Evolutionary conservation across 2,113 vertebrate species (phyloP).

Genomic region (Oplegnathus fasciatus): DNA sequence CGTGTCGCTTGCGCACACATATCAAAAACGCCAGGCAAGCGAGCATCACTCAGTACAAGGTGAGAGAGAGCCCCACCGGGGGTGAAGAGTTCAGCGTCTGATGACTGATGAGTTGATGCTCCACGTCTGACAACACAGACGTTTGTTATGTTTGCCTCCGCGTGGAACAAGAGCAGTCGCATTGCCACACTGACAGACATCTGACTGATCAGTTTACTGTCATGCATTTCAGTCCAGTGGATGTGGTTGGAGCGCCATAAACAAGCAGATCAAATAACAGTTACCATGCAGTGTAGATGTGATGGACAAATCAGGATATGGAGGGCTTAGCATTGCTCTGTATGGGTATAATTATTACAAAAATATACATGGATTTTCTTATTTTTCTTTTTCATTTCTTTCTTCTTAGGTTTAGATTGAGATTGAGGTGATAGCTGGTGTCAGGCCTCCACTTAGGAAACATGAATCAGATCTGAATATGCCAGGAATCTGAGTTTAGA

Average conservation of each 20-base stretch:
- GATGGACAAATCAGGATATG: neutral
- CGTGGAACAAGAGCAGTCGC: neutral
- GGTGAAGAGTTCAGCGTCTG: conserved; percentile 24
- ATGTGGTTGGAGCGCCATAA: neutral
- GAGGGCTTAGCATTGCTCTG: neutral
- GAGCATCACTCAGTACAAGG: neutral
- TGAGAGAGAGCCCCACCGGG: neutral
- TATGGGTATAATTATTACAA: neutral
- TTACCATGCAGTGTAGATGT: neutral
- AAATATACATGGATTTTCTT: neutral
- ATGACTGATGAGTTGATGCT: conserved; percentile 29
- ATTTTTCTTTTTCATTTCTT: neutral
- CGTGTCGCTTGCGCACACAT: neutral
- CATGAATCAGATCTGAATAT: neutral
- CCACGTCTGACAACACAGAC: conserved; percentile 28
- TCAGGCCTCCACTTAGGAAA: neutral
- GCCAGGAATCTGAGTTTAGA: neutral
- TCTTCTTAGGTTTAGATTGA: neutral
- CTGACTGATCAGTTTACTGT: conserved; percentile 26
- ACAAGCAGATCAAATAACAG: neutral
- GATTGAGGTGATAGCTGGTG: too few relatives aligned
- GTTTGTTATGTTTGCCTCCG: neutral
- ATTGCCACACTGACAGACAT: neutral
- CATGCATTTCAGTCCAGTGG: neutral
- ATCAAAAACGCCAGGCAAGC: neutral